Evolutionary conservation across 2,888 invertebrate genomes (phyloP).

Genomic region (Microctonus brassicae): DNA sequence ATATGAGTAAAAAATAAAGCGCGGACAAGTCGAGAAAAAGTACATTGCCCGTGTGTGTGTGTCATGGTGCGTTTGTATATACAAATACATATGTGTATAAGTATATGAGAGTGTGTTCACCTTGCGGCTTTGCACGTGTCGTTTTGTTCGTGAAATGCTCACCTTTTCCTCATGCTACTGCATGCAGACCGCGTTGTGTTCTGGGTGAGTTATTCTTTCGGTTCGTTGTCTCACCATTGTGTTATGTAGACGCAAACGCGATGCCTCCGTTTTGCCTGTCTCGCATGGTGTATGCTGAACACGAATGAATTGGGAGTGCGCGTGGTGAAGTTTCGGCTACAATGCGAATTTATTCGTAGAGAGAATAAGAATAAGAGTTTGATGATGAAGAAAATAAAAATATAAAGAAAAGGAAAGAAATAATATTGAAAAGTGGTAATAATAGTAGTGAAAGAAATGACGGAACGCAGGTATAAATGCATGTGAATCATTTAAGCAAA

Average conservation of each 20-base stretch:
- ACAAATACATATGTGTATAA: too few species aligned
- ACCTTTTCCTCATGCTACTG: conserved; percentile 45
- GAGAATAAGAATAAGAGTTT: conserved; percentile 49
- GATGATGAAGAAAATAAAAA: too few species aligned
- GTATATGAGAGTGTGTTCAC: neutral
- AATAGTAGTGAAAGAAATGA: neutral
- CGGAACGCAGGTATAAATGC: neutral
- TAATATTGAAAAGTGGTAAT: neutral
- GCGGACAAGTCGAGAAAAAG: neutral
- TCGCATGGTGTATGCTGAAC: conserved; percentile 56
- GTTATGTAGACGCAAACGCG: conserved; percentile 56
- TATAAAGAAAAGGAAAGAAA: conserved; percentile 32
- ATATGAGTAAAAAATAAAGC: neutral
- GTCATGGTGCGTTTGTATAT: too few species aligned
- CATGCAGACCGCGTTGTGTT: conserved; percentile 59
- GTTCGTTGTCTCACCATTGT: conserved; percentile 66
- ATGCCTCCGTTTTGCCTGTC: conserved; percentile 45
- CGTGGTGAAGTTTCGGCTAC: conserved; percentile 47
- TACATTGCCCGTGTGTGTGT: too few species aligned
- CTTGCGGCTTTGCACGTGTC: conserved; percentile 30
- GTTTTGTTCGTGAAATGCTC: conserved; percentile 27
- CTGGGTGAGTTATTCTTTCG: conserved; percentile 65
- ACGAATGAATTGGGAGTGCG: conserved; percentile 49
- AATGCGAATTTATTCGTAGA: conserved; percentile 53
- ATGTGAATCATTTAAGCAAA: conserved; percentile 14